Evolutionary conservation across 2,113 vertebrate species (phyloP).

Genomic region (Nicator chloris): DNA sequence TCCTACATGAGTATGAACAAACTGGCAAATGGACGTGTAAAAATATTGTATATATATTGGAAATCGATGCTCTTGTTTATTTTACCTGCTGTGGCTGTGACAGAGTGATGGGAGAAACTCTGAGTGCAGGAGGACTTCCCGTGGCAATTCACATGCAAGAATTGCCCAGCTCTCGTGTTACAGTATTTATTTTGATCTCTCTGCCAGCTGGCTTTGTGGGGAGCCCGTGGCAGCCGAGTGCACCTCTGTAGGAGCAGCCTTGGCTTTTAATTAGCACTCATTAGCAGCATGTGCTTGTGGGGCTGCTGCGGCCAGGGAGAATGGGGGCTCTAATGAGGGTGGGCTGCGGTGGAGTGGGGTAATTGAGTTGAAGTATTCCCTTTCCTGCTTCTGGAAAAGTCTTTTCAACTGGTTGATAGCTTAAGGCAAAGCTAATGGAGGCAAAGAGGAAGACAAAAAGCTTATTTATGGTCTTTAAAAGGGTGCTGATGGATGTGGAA

Average conservation of each 20-base stretch:
- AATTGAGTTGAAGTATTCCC: constrained; percentile 55
- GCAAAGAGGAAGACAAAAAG: constrained; percentile 18
- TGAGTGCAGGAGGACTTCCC: not conserved
- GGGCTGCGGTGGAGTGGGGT: not conserved
- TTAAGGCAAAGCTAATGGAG: constrained; percentile 34
- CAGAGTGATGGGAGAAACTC: not conserved
- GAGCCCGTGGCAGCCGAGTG: not conserved
- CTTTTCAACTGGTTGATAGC: constrained; percentile 33
- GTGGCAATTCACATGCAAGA: not conserved
- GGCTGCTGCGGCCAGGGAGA: not conserved
- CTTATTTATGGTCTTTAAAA: constrained; percentile 15
- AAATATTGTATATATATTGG: rapidly evolving
- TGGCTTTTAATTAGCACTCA: constrained; percentile 56
- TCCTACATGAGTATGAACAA: not conserved
- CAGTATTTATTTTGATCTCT: constrained; percentile 23
- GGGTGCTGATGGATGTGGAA: not conserved
- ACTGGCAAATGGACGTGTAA: not conserved
- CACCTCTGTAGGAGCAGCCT: not conserved
- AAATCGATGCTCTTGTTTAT: not conserved
- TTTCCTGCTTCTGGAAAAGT: not conserved
- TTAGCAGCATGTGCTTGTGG: not conserved
- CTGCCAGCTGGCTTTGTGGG: constrained; percentile 24
- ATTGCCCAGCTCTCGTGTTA: not conserved
- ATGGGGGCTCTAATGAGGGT: not conserved
- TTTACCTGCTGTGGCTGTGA: not conserved